Base-by-base conservation (phyloP, 2,888 invertebrate genomes). In the Drosophila tripunctata region DNA sequence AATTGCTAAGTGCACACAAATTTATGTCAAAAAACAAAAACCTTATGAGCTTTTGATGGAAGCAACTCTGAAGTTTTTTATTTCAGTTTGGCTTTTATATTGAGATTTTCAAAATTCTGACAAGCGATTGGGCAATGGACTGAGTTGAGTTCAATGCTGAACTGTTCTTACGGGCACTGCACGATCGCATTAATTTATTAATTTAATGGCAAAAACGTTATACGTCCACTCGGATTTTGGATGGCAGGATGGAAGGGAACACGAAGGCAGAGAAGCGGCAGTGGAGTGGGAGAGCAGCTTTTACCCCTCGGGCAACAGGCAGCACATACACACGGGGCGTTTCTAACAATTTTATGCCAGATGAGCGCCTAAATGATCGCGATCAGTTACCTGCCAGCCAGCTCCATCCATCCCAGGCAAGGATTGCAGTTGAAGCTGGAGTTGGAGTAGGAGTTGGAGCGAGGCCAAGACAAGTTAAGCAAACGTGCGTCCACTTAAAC, bases 141-240 rank as follows among this genome's bases (percentile, higher is more conserved):
- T 27, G 17, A 10, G 10, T 36, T 15, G 14, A 15, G 15, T 43
- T 44, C 36, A 44, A 14, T 30, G 15, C 10, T 22, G 38, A 17
- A 7, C 4, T 51, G 3, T 14, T 40, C 38, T 50, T 55, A 8
- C 19, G 48, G 41, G 48, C 57, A 52, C 33, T 67, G 84, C 81
- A 86, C 81, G 87, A 86, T 84, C 87, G 87, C 79, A 86, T 88
- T 89, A 89, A 89, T 89, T 89, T 89, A 89, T 89, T 89, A 87
- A 89, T 89, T 89, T 89, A 89, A 89, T 89, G 89, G 88, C 81
- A 87, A 86, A 89, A 89, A 89, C 87, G 88, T 88, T 89, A 86
- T 60, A 31, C 51, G 47, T 35, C 54, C 44, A 51, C 27, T 8
- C 31, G 22, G 22, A 14, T 27, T 3, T 77, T 4, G 15, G 2